phyloP scores from a whole-genome alignment of 2,797 vertebrate species.

The Tragelaphus oryx region DNA sequence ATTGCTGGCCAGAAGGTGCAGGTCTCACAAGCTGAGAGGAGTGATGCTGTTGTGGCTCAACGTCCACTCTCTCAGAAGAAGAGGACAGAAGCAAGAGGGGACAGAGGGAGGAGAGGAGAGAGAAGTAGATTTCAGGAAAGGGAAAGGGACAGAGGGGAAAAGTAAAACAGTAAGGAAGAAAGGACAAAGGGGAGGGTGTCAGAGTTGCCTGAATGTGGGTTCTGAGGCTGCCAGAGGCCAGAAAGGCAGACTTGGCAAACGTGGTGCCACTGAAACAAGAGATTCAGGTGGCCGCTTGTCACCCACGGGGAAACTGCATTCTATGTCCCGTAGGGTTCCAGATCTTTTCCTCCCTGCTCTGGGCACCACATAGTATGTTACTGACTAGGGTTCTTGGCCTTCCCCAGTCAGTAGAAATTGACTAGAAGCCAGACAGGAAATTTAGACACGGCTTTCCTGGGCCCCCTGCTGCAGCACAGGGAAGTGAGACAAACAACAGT shows the following conservation, averaged over 20 bases:
- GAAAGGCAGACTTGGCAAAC: background rate
- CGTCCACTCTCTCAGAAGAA: background rate
- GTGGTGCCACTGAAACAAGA: background rate
- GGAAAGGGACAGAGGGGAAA: background rate
- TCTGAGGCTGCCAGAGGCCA: background rate
- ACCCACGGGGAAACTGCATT: background rate
- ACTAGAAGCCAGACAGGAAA: background rate
- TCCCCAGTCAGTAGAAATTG: background rate
- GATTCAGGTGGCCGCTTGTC: background rate
- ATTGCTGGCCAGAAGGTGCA: background rate
- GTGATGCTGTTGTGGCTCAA: background rate
- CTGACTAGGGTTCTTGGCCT: background rate
- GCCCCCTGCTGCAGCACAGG: background rate
- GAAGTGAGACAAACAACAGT: background rate
- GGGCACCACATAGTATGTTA: background rate
- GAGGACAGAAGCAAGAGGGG: background rate
- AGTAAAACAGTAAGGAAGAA: background rate
- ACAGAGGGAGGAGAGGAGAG: background rate
- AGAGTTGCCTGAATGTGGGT: background rate
- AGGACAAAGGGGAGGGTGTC: background rate
- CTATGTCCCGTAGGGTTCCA: background rate
- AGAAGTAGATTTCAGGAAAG: background rate
- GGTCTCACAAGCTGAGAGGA: background rate
- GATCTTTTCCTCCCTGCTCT: background rate
- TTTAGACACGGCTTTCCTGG: background rate